Evolutionary conservation across 1,140 invertebrate species (phyloP), one percentile per base, ranked within the genome.

Genomic region (Drosophila pachea): DNA sequence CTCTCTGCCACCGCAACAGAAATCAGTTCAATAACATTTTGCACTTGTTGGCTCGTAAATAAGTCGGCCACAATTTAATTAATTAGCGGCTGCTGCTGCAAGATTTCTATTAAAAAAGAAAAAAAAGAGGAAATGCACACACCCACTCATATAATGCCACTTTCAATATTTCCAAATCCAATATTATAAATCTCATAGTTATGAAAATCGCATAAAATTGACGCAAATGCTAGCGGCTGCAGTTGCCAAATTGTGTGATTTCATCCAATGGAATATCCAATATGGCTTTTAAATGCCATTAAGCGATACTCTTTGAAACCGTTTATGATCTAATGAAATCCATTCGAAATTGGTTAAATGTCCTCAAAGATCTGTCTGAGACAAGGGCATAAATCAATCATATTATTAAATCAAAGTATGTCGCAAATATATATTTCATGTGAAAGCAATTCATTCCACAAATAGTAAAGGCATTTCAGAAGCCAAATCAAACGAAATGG

Each of bases 21-120:
- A 86, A 81, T 86, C 82, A 81, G 81, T 86, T 86, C 81, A 86
- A 81, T 86, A 86, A 56, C 82, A 86, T 81, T 77, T 73, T 61
- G 70, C 71, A 76, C 67, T 72, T 81, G 73, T 65, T 73, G 58
- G 68, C 73, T 81, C 81, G 77, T 86, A 81, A 81, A 86, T 75
- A 77, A 77, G 71, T 81, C 74, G 76, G 40, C 43, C 55, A 74
- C 70, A 79, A 63, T 76, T 71, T 86, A 86, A 86, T 86, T 86
- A 86, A 82, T 86, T 86, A 59, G 67, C 65, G 74, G 74, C 81
- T 77, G 81, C 81, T 77, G 81, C 61, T 86, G 81, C 82, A 77
- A 47, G 81, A 74, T 63, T 48, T 59, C 32, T 68, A 54, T 55
- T 65, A 66, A 48, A 58, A 29, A 59, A 33, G 47, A 43, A 42